These are phyloP conservation scores for Lordiphosa stackelbergi DNA, from an alignment of 1,140 invertebrate genomes.

Conservation along the genomic window DNA sequence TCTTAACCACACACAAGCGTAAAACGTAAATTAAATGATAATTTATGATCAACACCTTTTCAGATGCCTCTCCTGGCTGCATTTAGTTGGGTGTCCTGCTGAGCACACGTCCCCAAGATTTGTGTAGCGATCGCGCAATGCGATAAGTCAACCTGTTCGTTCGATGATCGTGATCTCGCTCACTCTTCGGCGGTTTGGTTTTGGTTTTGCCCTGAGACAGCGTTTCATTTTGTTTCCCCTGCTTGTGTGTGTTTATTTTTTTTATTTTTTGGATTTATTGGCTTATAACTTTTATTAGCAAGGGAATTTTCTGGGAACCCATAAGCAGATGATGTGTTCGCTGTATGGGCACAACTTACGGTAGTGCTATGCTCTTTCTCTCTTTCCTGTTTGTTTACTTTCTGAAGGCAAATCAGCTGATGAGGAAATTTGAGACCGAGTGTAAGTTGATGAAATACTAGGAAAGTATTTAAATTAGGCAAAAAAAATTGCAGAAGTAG, in stretches of 20 bases:
- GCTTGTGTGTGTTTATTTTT: conserved; percentile 31
- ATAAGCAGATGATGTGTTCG: conserved; percentile 35
- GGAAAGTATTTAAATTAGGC: not conserved
- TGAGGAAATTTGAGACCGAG: no score
- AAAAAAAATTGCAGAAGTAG: no score
- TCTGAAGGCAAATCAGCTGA: conserved; percentile 2
- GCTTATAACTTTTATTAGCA: conserved; percentile 75
- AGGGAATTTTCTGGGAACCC: conserved; percentile 62
- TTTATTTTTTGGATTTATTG: conserved; percentile 66
- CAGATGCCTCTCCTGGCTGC: conserved; percentile 55
- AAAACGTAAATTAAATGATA: conserved; percentile 75
- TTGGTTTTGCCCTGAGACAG: conserved; percentile 37
- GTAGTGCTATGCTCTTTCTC: not conserved
- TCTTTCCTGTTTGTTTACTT: not conserved
- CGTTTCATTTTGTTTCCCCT: conserved; percentile 42
- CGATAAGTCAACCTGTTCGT: conserved; percentile 72
- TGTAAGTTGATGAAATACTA: no score
- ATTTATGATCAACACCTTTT: conserved; percentile 75
- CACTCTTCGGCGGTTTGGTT: conserved; percentile 12
- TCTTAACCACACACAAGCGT: conserved; percentile 65
- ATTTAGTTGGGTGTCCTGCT: conserved; percentile 74
- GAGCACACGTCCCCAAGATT: conserved; percentile 68
- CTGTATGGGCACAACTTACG: not conserved
- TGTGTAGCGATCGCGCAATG: conserved; percentile 72
- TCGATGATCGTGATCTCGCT: conserved; percentile 11